phyloP scores from a whole-genome alignment of 2,113 vertebrate genomes.

The Malurus cyaneus region DNA sequence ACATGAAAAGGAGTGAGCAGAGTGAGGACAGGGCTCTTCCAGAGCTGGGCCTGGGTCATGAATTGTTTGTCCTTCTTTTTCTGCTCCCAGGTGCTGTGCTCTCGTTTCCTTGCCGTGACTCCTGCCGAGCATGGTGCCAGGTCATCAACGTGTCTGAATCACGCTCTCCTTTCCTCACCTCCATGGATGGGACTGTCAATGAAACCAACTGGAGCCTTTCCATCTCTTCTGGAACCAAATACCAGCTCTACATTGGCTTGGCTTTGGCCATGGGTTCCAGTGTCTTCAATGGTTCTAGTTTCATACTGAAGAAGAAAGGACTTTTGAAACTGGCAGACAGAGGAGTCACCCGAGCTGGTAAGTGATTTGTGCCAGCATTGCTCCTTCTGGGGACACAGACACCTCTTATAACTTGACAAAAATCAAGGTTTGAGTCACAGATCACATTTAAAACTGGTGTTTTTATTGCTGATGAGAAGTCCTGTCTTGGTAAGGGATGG shows the following conservation, averaged over 20 bases:
- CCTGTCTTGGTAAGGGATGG: background rate
- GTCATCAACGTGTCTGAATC: conserved; percentile 65
- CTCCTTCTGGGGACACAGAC: background rate
- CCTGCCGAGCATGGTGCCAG: conserved; percentile 68
- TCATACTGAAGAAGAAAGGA: conserved; percentile 84
- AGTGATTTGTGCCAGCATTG: background rate
- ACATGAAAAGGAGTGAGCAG: background rate
- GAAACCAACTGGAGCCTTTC: conserved; percentile 36
- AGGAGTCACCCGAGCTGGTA: conserved; percentile 78
- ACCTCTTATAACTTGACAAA: background rate
- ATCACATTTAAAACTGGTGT: fast-evolving
- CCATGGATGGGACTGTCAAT: conserved; percentile 10
- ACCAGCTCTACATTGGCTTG: conserved; percentile 72
- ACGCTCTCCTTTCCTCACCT: background rate
- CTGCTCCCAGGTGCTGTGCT: conserved; percentile 60
- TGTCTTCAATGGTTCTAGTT: conserved; percentile 81
- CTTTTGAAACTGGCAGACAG: conserved; percentile 76
- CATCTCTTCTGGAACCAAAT: conserved; percentile 43
- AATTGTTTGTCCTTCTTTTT: background rate
- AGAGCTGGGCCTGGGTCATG: background rate
- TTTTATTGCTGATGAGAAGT: background rate
- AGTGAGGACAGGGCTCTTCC: background rate
- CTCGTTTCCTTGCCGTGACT: conserved; percentile 55
- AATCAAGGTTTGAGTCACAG: background rate
- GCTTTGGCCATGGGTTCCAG: conserved; percentile 73